These are phyloP conservation scores for Prionailurus bengalensis DNA, from an alignment of 2,113 vertebrate species.

Conservation along the genomic window DNA sequence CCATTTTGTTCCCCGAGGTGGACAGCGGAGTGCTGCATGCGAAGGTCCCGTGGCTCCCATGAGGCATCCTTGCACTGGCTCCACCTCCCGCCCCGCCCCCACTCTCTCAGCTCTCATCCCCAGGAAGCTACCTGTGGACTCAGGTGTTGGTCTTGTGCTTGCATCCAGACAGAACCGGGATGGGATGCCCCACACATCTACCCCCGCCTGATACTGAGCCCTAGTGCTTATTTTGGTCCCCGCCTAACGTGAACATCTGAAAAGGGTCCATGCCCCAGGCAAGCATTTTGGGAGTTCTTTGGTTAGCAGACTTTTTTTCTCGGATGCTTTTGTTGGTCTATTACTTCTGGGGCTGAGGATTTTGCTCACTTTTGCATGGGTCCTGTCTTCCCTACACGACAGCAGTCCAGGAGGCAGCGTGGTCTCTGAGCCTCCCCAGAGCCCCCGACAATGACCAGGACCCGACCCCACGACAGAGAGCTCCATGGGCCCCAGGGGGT, in stretches of 20 bases:
- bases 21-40: neutral
- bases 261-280: neutral
- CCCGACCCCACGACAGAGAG: neutral
- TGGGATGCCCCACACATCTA: neutral
- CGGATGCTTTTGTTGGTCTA: accelerated
- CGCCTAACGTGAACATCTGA: neutral
- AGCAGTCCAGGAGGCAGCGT: neutral
- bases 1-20: neutral
- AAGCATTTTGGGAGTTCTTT: neutral
- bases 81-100: neutral
- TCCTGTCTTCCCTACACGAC: neutral
- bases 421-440: neutral
- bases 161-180: neutral
- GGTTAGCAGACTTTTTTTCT: neutral
- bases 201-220: accelerated
- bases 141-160: neutral
- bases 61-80: accelerated
- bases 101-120: neutral
- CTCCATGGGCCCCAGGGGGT: neutral
- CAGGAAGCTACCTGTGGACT: neutral
- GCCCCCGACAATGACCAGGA: neutral
- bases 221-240: neutral
- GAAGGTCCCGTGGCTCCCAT: neutral
- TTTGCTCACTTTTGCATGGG: neutral
- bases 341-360: neutral